Percentiles rank a stretch among this genome's conserved stretches.
phyloP scores from a whole-genome alignment of 53 echinoderm and acorn worm genomes.

The Paelopatides confundens region DNA sequence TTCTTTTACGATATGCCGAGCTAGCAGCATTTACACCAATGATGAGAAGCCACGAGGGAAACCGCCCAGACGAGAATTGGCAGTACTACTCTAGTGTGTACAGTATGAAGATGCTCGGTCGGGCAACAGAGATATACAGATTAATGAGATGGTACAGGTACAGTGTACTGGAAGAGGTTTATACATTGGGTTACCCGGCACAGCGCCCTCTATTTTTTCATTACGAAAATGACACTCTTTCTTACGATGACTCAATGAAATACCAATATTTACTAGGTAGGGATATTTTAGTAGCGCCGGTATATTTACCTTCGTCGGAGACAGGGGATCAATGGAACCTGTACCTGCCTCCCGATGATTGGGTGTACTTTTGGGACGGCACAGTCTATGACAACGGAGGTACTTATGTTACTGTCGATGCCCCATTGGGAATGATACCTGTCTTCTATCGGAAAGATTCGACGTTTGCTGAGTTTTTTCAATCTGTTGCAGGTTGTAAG shows the following conservation, averaged over 20 bases:
- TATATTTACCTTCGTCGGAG: slow-evolving; percentile 60
- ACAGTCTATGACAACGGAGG: slow-evolving; percentile 65
- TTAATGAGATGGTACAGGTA: slow-evolving; percentile 75
- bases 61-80: slow-evolving; percentile 88
- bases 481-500: slow-evolving; percentile 73
- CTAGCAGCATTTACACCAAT: slow-evolving; percentile 94
- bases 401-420: slow-evolving; percentile 64
- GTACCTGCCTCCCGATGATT: slow-evolving; percentile 88
- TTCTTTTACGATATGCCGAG: slow-evolving; percentile 90
- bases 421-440: slow-evolving; percentile 82
- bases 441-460: slow-evolving; percentile 86
- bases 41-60: slow-evolving; percentile 97
- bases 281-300: slow-evolving; percentile 92
- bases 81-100: slow-evolving; percentile 88
- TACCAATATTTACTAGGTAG: slow-evolving; percentile 90
- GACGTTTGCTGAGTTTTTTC: slow-evolving; percentile 66
- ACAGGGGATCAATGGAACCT: slow-evolving; percentile 65
- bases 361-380: slow-evolving; percentile 92
- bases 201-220: slow-evolving; percentile 95
- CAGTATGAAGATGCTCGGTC: slow-evolving; percentile 75
- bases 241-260: slow-evolving; percentile 68
- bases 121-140: slow-evolving; percentile 77
- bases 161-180: slow-evolving; percentile 68
- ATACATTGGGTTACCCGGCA: slow-evolving; percentile 77
- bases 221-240: slow-evolving; percentile 74